Base-by-base conservation (phyloP, 2,797 vertebrate species). In the Limosa lapponica region DNA sequence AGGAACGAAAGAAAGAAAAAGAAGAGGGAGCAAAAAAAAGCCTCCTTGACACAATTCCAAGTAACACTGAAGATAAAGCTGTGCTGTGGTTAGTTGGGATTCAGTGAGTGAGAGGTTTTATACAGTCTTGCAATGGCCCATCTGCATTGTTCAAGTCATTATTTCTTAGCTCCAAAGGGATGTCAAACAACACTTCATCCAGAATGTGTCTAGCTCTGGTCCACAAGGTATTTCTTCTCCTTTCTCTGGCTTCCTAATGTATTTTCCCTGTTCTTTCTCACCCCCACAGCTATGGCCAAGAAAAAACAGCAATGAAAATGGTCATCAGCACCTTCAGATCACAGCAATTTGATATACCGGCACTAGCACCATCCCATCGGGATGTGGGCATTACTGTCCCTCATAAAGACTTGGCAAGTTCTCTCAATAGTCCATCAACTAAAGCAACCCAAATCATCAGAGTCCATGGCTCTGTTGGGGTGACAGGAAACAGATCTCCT, bases 31-130 rank as follows among this genome's bases (percentile, higher is more conserved):
- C 3, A 54, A 75, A 86, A 93, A 93, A 93, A 90, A 24, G 6
- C 25, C 24, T 92, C 48, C 87, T 94, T 95, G 96, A 91, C 57
- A 84, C 36, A 49, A 82, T 87, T 94, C 95, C 94, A 93, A 96
- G 78, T 84, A 92, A 85, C 41, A 41, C 27, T 89, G 86, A 80
- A 93, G 91, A 96, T 87, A 96, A 95, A 87, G 48, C 66, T 75
- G 41, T 49, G 61, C 65, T 93, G 77, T 66, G 39, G 58, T 88
- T 93, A 93, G 69, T 61, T 79, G 25, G 70, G 43, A 89, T 87
- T 89, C 89, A 91, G 28, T 39, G 66, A 93, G 34, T 74, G 89
- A 89, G 65, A 89, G 84, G n/a, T 87, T 87, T 90, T 73, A 41
- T 57, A 34, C 34, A 78, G 30, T 67, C 64, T 95, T 81, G 43